Evolutionary conservation across 2,888 invertebrate genomes (phyloP), one percentile per base, ranked within the genome.

Genomic region (Euplexia lucipara): DNA sequence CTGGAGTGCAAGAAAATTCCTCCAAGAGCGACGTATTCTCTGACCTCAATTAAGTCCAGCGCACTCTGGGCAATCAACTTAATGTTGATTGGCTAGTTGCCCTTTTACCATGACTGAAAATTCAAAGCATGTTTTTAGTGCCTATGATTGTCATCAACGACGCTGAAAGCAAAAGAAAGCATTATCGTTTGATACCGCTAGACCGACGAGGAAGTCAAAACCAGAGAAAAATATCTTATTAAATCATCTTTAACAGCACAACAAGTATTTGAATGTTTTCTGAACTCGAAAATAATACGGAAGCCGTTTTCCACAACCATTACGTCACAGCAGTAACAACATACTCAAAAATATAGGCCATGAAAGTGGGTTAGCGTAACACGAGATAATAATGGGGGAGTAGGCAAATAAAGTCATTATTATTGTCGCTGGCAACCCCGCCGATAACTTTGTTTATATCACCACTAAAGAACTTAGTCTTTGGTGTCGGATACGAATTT

Each of bases 371-470:
- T 79, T 77, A 76, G 45, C 47, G 66, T 66, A 63, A 71, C 61
- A 61, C 14, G 57, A 70, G 65, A 64, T 66, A 51, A 73, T 80
- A 81, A 70, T 70, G 67, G 48, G 67, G 51, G 60, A 61, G 68
- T 69, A 66, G 60, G 66, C 58, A 79, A 77, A 79, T 79, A 81
- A 81, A 77, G 56, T 57, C 61, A 69, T 71, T 70, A 67, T 75
- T 75, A 67, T 74, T 68, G 63, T 61, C 56, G 54, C 44, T 49
- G 63, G 51, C 52, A 48, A 52, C 37, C 51, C 42, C 54, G 34
- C 16, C 7, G 47, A 34, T 54, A 71, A 76, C 58, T 76, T 75
- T 64, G 49, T 76, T 65, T 70, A 72, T 59, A 65, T n/a, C 49
- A 39, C 48, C 42, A 57, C 45, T 64, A 47, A 69, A 63, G 49